Percentiles rank a stretch among this genome's conserved stretches.
These are phyloP conservation scores for Larimichthys crocea DNA, from an alignment of 2,113 vertebrate genomes.

Conservation along the genomic window DNA sequence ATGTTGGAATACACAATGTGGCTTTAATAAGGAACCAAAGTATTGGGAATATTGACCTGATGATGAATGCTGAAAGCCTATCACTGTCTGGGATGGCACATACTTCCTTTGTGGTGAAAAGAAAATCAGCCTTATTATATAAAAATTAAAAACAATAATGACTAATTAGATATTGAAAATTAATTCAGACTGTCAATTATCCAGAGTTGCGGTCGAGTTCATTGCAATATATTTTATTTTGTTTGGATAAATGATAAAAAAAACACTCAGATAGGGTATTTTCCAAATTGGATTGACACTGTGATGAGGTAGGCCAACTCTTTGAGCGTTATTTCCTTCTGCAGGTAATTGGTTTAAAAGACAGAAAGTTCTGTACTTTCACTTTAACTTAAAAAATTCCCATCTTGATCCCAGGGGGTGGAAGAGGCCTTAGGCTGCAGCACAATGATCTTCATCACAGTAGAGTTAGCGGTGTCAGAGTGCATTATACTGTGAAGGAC, in stretches of 20 bases:
- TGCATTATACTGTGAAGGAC: slow-evolving; percentile 19
- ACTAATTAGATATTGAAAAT: slow-evolving; percentile 22
- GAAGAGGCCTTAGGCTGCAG: slow-evolving; percentile 43
- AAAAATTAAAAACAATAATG: slow-evolving; percentile 2
- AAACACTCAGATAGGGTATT: slow-evolving; percentile 74
- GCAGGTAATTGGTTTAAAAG: no score
- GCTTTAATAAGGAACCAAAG: no score
- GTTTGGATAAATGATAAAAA: slow-evolving; percentile 65
- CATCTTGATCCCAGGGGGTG: slow-evolving; percentile 23
- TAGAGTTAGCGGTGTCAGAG: slow-evolving; percentile 25
- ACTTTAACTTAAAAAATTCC: no score
- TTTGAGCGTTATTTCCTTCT: slow-evolving; percentile 55
- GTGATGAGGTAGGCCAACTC: slow-evolving; percentile 46
- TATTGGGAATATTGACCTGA: neutral
- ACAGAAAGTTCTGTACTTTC: no score
- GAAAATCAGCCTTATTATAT: neutral
- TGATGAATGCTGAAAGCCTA: slow-evolving; percentile 27
- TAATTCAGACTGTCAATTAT: slow-evolving; percentile 17
- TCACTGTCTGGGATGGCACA: neutral
- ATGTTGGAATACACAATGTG: neutral
- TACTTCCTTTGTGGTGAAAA: neutral
- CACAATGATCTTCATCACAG: slow-evolving; percentile 25
- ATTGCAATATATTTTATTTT: slow-evolving; percentile 23
- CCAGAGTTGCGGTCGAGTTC: neutral
- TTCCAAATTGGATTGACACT: slow-evolving; percentile 71